Evolutionary conservation across 2,113 vertebrate species (phyloP).

Genomic region (Prinia subflava): DNA sequence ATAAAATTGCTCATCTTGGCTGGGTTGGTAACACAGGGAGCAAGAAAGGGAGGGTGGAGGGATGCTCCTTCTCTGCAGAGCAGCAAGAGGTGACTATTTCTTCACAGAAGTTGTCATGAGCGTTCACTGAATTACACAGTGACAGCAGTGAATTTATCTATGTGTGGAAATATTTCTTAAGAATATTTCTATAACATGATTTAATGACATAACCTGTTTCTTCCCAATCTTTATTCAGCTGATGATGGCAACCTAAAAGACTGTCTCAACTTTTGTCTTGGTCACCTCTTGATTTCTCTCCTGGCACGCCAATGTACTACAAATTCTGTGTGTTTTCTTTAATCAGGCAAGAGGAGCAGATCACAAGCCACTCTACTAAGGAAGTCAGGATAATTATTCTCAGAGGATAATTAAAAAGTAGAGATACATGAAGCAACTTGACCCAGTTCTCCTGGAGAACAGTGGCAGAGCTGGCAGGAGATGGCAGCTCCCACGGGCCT

Average conservation of each 20-base stretch:
- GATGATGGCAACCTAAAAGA: neutral
- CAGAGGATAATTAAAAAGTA: conserved; percentile 1
- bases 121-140: neutral
- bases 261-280: neutral
- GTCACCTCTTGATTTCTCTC: neutral
- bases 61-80: neutral
- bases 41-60: neutral
- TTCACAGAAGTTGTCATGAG: neutral
- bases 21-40: neutral
- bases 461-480: neutral
- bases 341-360: neutral
- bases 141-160: neutral
- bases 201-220: neutral
- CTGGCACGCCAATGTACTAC: neutral
- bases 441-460: neutral
- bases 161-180: neutral
- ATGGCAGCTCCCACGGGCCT: neutral
- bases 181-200: neutral
- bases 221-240: neutral
- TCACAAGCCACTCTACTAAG: neutral
- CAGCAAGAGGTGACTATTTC: neutral
- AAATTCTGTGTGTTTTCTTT: neutral
- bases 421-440: neutral
- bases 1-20: neutral
- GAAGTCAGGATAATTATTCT: neutral